phyloP scores from a whole-genome alignment of 2,888 invertebrate genomes.

The Xestia sexstrigata region DNA sequence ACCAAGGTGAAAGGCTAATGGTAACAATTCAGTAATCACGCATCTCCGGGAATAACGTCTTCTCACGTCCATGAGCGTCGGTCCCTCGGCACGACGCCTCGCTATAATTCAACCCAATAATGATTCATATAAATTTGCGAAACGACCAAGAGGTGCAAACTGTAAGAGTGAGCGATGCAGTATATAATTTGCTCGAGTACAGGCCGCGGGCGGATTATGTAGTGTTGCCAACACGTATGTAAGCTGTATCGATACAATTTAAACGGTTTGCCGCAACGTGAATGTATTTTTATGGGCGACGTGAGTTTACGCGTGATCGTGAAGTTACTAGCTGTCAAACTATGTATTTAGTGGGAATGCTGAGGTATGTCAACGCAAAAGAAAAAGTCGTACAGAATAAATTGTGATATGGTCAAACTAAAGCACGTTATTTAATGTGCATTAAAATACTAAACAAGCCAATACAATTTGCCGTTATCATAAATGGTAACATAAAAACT shows the following conservation, averaged over 20 bases:
- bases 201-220: conserved; percentile 77
- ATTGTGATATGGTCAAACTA: not conserved
- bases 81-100: conserved; percentile 76
- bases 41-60: conserved; percentile 67
- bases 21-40: conserved; percentile 64
- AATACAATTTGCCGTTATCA: conserved; percentile 30
- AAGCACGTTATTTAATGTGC: not conserved
- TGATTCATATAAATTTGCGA: conserved; percentile 86
- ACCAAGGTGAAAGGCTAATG: conserved; percentile 63
- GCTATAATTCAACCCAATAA: conserved; percentile 85
- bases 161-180: conserved; percentile 81
- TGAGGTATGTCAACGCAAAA: conserved; percentile 13
- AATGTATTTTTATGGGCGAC: conserved; percentile 58
- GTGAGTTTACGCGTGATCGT: conserved; percentile 44
- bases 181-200: conserved; percentile 81
- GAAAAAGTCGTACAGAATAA: not conserved
- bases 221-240: conserved; percentile 69
- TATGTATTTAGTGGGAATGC: conserved; percentile 26
- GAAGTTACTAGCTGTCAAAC: conserved; percentile 30
- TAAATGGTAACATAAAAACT: conserved; percentile 19
- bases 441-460: not conserved
- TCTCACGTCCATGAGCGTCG: conserved; percentile 72
- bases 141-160: conserved; percentile 86
- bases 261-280: conserved; percentile 54
- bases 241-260: conserved; percentile 66